These are phyloP conservation scores for Epinephelus fuscoguttatus DNA, from an alignment of 2,113 vertebrate genomes.

Conservation along the genomic window DNA sequence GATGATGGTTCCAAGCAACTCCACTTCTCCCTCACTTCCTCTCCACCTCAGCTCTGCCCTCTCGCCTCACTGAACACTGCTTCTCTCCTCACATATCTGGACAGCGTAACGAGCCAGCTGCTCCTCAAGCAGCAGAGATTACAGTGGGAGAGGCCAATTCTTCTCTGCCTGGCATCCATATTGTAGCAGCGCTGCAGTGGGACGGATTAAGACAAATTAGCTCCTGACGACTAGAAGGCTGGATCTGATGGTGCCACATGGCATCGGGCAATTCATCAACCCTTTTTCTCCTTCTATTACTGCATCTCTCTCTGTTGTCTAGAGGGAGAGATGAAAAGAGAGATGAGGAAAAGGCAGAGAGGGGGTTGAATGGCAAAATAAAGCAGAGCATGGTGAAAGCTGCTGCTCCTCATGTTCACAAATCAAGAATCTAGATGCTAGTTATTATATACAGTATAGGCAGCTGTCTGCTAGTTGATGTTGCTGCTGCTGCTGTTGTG, in stretches of 20 bases:
- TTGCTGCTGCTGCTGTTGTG: neutral
- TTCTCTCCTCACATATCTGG: slow-evolving; percentile 42
- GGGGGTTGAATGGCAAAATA: slow-evolving; percentile 18
- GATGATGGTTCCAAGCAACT: neutral
- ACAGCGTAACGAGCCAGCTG: slow-evolving; percentile 58
- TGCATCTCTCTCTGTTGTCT: slow-evolving; percentile 24
- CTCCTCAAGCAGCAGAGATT: slow-evolving; percentile 63
- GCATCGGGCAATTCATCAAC: slow-evolving; percentile 60
- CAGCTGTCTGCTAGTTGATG: neutral
- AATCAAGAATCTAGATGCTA: neutral
- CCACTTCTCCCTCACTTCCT: neutral
- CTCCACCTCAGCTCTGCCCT: slow-evolving; percentile 22
- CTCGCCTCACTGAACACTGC: slow-evolving; percentile 10
- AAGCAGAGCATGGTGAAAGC: slow-evolving; percentile 1
- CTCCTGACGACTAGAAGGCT: slow-evolving; percentile 55
- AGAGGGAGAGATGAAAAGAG: slow-evolving; percentile 4
- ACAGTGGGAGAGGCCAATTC: slow-evolving; percentile 61
- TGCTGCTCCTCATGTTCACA: slow-evolving; percentile 9
- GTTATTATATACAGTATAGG: neutral
- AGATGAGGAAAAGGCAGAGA: neutral
- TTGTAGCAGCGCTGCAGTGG: slow-evolving; percentile 57
- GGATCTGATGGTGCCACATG: slow-evolving; percentile 67
- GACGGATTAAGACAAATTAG: slow-evolving; percentile 78
- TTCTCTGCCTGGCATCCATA: slow-evolving; percentile 64
- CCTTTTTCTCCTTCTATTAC: slow-evolving; percentile 25